These are phyloP conservation scores for Helostoma temminkii DNA, from an alignment of 2,797 vertebrate species.

Conservation along the genomic window DNA sequence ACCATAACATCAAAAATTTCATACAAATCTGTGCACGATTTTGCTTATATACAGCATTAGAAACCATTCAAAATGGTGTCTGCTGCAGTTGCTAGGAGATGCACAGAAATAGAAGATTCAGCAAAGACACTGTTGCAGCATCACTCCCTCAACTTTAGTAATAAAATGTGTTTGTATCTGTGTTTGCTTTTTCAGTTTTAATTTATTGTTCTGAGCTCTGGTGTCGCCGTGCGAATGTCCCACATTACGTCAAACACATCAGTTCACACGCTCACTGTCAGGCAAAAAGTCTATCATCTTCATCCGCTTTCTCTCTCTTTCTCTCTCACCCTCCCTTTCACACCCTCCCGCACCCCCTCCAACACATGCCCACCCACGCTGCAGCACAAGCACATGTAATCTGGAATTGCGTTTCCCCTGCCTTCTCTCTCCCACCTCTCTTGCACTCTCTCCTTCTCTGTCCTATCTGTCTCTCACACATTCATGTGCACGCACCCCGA, in stretches of 20 bases:
- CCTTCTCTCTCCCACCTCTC: constrained; percentile 31
- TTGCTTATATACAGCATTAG: background rate
- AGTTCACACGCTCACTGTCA: constrained; percentile 25
- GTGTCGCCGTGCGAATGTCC: constrained; percentile 23
- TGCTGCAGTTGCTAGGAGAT: constrained; percentile 54
- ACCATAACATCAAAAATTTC: background rate
- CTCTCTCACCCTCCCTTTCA: constrained; percentile 15
- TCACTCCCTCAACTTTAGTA: constrained; percentile 41
- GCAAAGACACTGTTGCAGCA: background rate
- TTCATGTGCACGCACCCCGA: constrained; percentile 59
- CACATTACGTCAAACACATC: constrained; percentile 51
- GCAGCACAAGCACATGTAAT: constrained; percentile 75
- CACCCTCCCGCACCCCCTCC: constrained; percentile 52
- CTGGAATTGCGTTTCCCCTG: constrained; percentile 63
- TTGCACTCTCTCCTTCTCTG: constrained; percentile 8
- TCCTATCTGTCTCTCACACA: constrained; percentile 49
- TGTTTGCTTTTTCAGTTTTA: constrained; percentile 39
- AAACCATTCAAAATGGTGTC: constrained; percentile 56
- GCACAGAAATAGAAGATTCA: constrained; percentile 9
- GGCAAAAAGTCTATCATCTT: constrained; percentile 41
- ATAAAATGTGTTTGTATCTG: constrained; percentile 7
- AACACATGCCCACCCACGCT: constrained; percentile 75
- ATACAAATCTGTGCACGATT: too few relatives aligned
- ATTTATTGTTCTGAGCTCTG: constrained; percentile 27
- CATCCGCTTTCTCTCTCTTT: constrained; percentile 32